phyloP scores from a whole-genome alignment of 2,797 vertebrate species.

The Micrastur ruficollis region DNA sequence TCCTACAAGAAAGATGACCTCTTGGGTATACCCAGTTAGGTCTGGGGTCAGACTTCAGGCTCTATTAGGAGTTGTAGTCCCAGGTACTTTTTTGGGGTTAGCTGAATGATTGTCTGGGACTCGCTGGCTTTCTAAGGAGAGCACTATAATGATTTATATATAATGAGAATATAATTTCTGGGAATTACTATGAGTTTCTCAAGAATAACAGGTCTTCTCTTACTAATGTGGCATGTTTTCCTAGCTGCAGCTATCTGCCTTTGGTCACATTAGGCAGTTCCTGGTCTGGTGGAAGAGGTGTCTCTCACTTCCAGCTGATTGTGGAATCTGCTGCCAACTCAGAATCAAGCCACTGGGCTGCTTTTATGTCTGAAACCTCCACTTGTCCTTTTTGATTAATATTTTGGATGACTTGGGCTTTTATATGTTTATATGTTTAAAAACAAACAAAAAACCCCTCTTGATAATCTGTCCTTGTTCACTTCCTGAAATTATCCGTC shows the following conservation, averaged over 20 bases:
- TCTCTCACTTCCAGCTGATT: not conserved
- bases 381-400: not conserved
- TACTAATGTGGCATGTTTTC: not conserved
- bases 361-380: not conserved
- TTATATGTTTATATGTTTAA: not conserved
- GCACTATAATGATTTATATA: not conserved
- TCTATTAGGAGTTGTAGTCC: not conserved
- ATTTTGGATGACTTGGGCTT: not conserved
- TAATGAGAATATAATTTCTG: not conserved
- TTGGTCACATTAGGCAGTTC: not conserved
- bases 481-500: not conserved
- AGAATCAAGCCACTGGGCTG: not conserved
- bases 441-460: not conserved
- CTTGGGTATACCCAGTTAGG: rapidly evolving
- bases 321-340: not conserved
- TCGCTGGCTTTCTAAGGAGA: not conserved
- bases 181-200: not conserved
- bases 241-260: not conserved
- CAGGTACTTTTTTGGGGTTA: not conserved
- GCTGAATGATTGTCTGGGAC: not conserved
- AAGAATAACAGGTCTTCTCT: not conserved
- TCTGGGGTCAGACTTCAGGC: not conserved
- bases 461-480: not conserved
- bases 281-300: not conserved
- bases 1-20: not conserved